Evolutionary conservation across 2,113 vertebrate genomes (phyloP), one percentile per base, ranked within the genome.

Genomic region (human): DNA sequence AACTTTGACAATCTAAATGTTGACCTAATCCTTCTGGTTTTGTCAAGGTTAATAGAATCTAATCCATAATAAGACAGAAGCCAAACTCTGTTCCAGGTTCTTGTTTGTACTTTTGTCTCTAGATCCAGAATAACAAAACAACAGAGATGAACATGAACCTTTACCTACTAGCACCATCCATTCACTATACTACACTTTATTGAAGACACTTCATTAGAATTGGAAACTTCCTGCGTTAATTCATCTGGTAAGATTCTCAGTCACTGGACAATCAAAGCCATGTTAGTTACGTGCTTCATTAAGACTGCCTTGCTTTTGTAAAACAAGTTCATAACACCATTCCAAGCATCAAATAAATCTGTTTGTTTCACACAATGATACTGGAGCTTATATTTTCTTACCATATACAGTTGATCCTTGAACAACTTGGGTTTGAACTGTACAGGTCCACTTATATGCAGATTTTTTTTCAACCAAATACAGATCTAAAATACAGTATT

Each of bases 31-130:
- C 30, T 30, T 81, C 96, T 88, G 61, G 93, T 97, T 93, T 83
- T 90, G 61, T 66, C 93, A 89, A 97, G 40, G 72, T 94, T 98
- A 72, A 97, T 6, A 73, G 90, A 73, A 92, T 96, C 70, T 97
- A 89, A 86, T 64, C 30, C 16, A 97, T 96, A 66, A 25, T 93
- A 96, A 99, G 97, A 94, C 99, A 98, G 98, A 99, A 99, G 98
- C 99, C 99, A 98, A 99, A 98, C 97, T 99, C 99, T 97, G 98
- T 98, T 88, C 99, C 99, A 57, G 98, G 98, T n/a, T 99, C 98
- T 6, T 99, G 98, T 96, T 99, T 52, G 98, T 79, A 64, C 98
- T 96, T 93, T 99, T 98, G 35, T 99, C 98, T 97, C 99, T 99
- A 79, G 82, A 98, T 98, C 88, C 61, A 98, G 95, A 96, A 91